Conservation (phyloP, 2,888 invertebrate species). For the Glyphotaelius pellucidus region DNA sequence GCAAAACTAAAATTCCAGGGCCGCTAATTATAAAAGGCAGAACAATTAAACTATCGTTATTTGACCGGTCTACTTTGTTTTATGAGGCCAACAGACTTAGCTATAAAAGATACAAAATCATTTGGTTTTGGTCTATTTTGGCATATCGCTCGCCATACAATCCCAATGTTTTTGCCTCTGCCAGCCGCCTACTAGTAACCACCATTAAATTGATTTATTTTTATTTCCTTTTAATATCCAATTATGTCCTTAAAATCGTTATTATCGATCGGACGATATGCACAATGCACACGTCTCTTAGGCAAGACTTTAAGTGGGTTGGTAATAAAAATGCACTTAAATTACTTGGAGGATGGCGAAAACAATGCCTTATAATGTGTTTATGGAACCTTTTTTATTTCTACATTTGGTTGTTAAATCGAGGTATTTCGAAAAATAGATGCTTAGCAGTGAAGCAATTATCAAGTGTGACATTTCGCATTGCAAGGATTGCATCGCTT, state of each 20-base stretch:
- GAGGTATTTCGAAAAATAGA: not conserved
- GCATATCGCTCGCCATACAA: too few relatives aligned
- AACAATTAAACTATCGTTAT: too few relatives aligned
- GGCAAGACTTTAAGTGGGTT: not conserved
- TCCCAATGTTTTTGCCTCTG: too few relatives aligned
- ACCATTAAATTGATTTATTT: not conserved
- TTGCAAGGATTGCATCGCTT: not conserved
- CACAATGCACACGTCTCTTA: not conserved
- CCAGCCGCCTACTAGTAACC: too few relatives aligned
- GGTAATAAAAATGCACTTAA: not conserved
- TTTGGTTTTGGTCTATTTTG: too few relatives aligned
- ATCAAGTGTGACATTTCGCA: not conserved
- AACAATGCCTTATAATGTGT: not conserved
- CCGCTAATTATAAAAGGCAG: too few relatives aligned
- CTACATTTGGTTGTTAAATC: not conserved
- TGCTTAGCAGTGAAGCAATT: not conserved
- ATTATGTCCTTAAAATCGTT: not conserved
- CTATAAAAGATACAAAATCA: too few relatives aligned
- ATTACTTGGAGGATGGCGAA: not conserved
- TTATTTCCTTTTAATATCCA: constrained; percentile 2
- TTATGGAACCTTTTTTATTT: not conserved
- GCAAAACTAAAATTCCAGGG: too few relatives aligned
- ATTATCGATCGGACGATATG: not conserved
- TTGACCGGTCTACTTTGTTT: too few relatives aligned
- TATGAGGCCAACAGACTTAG: too few relatives aligned